These are phyloP conservation scores for Anas bahamensis DNA, from an alignment of 2,797 vertebrate genomes.

Conservation along the genomic window DNA sequence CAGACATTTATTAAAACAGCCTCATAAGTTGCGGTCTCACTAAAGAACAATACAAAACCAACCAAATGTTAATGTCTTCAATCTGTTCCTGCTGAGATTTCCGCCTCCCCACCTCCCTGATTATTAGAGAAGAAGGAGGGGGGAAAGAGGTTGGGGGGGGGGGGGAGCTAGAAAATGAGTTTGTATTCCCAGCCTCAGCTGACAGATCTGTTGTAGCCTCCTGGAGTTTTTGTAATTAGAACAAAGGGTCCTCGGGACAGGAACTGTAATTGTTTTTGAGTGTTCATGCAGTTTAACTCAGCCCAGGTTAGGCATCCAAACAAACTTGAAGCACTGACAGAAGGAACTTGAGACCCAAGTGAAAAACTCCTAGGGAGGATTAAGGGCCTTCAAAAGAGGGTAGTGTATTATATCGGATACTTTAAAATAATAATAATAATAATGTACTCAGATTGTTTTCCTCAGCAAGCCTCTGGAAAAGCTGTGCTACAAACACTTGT, in stretches of 20 bases:
- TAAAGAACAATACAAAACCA: conserved; percentile 84
- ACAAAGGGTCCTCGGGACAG: background rate
- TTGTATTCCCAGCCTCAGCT: conserved; percentile 39
- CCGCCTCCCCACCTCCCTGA: conserved; percentile 40
- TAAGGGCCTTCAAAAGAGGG: background rate
- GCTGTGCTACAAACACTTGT: background rate
- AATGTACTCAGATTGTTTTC: background rate
- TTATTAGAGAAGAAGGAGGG: background rate
- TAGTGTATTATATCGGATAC: background rate
- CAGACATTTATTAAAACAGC: conserved; percentile 83
- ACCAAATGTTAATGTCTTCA: conserved; percentile 85
- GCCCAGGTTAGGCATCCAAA: conserved; percentile 12
- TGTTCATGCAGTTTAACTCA: conserved; percentile 8
- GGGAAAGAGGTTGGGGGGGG: too few relatives aligned
- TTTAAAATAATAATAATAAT: background rate
- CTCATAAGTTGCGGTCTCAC: conserved; percentile 79
- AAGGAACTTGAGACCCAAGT: background rate
- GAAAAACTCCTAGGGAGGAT: background rate
- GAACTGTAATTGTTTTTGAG: background rate
- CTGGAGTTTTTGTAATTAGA: conserved; percentile 32
- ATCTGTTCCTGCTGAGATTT: conserved; percentile 77
- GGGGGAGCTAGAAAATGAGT: background rate
- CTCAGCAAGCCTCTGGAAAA: background rate
- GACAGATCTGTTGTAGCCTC: conserved; percentile 10
- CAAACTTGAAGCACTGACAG: background rate